phyloP scores from a whole-genome alignment of 2,888 invertebrate species.

The Gastracanthus pulcherrimus region DNA sequence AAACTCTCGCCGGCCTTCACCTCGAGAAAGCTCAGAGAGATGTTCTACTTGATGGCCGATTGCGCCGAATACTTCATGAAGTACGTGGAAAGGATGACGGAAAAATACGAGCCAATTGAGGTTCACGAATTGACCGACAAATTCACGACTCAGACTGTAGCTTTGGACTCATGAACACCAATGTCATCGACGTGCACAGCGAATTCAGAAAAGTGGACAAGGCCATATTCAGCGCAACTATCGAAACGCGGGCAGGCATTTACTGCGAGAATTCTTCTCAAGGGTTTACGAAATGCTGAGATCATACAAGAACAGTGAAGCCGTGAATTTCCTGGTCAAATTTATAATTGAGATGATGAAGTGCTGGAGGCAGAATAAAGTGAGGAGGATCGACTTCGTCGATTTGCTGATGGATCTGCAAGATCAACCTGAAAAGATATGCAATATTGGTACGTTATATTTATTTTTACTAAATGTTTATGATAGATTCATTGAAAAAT shows the following conservation, averaged over 20 bases:
- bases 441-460: conserved; percentile 62
- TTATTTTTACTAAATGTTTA: too few relatives aligned
- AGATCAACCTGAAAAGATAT: conserved; percentile 55
- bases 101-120: conserved; percentile 70
- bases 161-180: conserved; percentile 76
- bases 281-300: conserved; percentile 58
- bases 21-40: conserved; percentile 77
- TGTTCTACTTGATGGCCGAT: conserved; percentile 77
- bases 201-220: conserved; percentile 74
- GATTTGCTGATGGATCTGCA: conserved; percentile 77
- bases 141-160: conserved; percentile 64
- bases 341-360: conserved; percentile 78
- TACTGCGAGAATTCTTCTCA: conserved; percentile 38
- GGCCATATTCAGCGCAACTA: conserved; percentile 63
- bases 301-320: conserved; percentile 26
- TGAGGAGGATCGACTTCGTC: conserved; percentile 80
- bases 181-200: conserved; percentile 71
- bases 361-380: conserved; percentile 77
- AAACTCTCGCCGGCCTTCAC: conserved; percentile 79
- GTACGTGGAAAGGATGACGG: conserved; percentile 68
- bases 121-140: conserved; percentile 59
- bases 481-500: neutral
- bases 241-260: conserved; percentile 38
- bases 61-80: conserved; percentile 75
- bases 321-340: conserved; percentile 77